Evolutionary conservation across 2,113 vertebrate species (phyloP).

Genomic region (Lepus timidus): DNA sequence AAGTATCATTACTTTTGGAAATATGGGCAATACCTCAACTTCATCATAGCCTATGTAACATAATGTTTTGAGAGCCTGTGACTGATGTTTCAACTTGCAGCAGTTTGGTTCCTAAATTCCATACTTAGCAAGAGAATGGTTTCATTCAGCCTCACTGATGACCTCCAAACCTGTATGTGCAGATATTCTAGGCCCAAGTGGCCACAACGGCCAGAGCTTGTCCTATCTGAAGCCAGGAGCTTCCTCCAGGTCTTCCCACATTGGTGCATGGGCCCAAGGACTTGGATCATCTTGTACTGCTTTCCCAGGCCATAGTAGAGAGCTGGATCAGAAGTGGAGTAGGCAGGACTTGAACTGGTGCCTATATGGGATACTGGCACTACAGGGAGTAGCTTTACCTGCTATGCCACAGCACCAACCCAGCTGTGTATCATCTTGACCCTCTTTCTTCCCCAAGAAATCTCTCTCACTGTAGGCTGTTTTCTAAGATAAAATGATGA

Average conservation of each 20-base stretch:
- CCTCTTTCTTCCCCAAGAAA: not conserved
- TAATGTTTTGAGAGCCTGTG: slow-evolving; percentile 82
- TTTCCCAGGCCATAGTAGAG: no score
- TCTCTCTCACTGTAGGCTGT: not conserved
- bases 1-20: slow-evolving; percentile 88
- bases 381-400: no score
- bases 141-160: slow-evolving; percentile 72
- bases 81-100: slow-evolving; percentile 74
- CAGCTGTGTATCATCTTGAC: not conserved
- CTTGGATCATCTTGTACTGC: no score
- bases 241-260: no score
- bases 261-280: no score
- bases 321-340: no score
- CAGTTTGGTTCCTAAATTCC: slow-evolving; percentile 76
- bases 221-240: no score
- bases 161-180: slow-evolving; percentile 47
- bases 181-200: not conserved
- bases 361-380: no score
- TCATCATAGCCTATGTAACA: slow-evolving; percentile 85
- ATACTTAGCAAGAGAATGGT: slow-evolving; percentile 72
- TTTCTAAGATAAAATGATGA: slow-evolving; percentile 22
- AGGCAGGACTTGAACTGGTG: no score
- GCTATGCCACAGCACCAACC: no score
- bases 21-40: slow-evolving; percentile 85
- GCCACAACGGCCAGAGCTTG: no score